phyloP scores from a whole-genome alignment of 2,113 vertebrate species.

The Pelecanoides urinatrix region DNA sequence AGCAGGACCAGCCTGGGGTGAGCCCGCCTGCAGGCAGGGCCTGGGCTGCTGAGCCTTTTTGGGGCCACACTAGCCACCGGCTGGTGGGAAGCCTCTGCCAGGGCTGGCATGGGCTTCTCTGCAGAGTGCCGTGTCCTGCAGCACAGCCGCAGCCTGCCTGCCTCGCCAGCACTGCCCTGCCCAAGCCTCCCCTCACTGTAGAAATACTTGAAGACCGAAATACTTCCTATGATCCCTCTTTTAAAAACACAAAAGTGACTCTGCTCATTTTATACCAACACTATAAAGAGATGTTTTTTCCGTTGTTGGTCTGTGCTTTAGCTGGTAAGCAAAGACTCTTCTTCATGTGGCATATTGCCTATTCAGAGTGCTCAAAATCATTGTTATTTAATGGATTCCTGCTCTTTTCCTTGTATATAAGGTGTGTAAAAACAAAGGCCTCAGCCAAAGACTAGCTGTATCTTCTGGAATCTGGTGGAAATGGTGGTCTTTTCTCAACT shows the following conservation, averaged over 20 bases:
- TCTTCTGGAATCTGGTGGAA: not conserved
- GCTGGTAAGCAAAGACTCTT: not conserved
- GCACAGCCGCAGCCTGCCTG: not conserved
- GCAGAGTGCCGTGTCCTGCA: too few relatives aligned
- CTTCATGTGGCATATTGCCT: not conserved
- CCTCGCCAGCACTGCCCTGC: not conserved
- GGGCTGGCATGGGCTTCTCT: not conserved
- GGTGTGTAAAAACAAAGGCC: not conserved
- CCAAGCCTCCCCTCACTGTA: not conserved
- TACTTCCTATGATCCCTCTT: not conserved
- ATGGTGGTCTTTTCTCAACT: not conserved
- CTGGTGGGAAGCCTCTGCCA: not conserved
- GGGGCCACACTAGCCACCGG: fast-evolving
- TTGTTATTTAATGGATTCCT: not conserved
- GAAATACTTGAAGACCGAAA: not conserved
- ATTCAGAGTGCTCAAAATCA: not conserved
- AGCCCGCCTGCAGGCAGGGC: fast-evolving
- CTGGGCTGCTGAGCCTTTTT: not conserved
- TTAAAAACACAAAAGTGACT: not conserved
- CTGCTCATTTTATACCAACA: not conserved
- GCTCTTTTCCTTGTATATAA: not conserved
- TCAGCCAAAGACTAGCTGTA: not conserved
- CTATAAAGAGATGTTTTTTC: not conserved
- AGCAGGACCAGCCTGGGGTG: not conserved
- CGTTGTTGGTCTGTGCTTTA: not conserved